These are phyloP conservation scores for Galerucella pusilla DNA, from an alignment of 2,888 invertebrate genomes.

Conservation along the genomic window DNA sequence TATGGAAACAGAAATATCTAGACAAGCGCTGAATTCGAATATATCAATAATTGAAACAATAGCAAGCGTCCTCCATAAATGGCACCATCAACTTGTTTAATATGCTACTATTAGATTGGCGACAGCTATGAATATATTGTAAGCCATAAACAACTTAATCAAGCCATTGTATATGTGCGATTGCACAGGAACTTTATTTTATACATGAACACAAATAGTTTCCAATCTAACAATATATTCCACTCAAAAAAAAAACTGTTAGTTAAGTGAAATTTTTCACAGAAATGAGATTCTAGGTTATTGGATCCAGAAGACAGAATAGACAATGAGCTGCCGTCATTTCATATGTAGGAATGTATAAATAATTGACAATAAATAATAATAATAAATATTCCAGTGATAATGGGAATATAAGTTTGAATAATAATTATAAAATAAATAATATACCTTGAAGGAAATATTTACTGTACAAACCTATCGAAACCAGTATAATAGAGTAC, in stretches of 20 bases:
- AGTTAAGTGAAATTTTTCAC: not conserved
- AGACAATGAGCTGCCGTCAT: not conserved
- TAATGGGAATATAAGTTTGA: too few species aligned
- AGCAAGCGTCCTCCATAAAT: not conserved
- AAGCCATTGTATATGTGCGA: not conserved
- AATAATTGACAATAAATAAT: too few species aligned
- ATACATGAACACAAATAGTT: not conserved
- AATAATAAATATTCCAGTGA: too few species aligned
- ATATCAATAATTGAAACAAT: not conserved
- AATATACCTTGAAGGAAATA: too few species aligned
- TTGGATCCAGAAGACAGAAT: not conserved
- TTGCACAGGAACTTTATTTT: not conserved
- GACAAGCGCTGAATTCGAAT: not conserved
- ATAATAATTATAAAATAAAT: too few species aligned
- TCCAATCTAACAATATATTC: not conserved
- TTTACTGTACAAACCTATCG: too few species aligned
- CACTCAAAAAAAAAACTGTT: constrained; percentile 1
- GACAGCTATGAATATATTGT: not conserved
- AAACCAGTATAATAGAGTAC: too few species aligned
- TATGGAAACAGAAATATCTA: not conserved
- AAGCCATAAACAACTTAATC: not conserved
- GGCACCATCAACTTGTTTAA: not conserved
- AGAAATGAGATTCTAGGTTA: not conserved
- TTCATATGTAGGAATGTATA: not conserved
- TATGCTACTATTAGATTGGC: constrained; percentile 2